phyloP scores from a whole-genome alignment of 2,888 invertebrate genomes.

The Auanema sp. region DNA sequence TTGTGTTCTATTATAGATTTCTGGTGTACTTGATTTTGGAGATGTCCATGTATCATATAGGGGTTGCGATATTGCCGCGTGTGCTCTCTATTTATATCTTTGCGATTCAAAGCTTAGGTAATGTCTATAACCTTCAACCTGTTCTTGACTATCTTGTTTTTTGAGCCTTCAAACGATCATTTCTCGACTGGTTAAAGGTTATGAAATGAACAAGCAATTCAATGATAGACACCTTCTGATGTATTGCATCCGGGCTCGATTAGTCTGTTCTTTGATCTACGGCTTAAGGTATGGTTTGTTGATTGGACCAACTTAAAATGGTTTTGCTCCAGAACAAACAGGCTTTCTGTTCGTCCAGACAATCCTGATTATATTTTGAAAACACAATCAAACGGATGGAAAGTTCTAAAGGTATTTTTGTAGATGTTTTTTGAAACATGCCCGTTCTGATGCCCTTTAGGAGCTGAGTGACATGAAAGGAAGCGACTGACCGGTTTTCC shows the following conservation, averaged over 20 bases:
- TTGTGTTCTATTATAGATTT: slow-evolving; percentile 3
- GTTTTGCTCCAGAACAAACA: slow-evolving; percentile 7
- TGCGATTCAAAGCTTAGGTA: slow-evolving; percentile 3
- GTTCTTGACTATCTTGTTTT: background rate
- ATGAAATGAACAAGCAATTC: too few species aligned
- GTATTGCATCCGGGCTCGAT: slow-evolving; percentile 12
- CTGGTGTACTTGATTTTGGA: slow-evolving; percentile 18
- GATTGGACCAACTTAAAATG: background rate
- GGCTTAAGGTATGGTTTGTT: slow-evolving; percentile 14
- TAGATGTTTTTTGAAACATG: too few species aligned
- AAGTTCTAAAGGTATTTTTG: slow-evolving; percentile 7
- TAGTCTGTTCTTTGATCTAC: slow-evolving; percentile 17
- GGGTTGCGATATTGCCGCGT: slow-evolving; percentile 14
- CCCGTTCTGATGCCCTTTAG: too few species aligned
- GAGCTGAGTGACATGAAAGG: too few species aligned
- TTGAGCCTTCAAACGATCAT: background rate
- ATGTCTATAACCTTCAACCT: background rate
- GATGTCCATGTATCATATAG: slow-evolving; percentile 13
- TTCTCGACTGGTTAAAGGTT: too few species aligned
- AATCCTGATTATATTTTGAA: slow-evolving; percentile 13
- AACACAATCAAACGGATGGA: slow-evolving; percentile 15
- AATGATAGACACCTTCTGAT: slow-evolving; percentile 10
- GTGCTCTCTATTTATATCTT: slow-evolving; percentile 15
- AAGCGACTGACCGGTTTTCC: too few species aligned
- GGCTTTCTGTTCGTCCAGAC: background rate